These are phyloP conservation scores for Synergus gifuensis DNA, from an alignment of 2,888 invertebrate genomes.

Conservation along the genomic window DNA sequence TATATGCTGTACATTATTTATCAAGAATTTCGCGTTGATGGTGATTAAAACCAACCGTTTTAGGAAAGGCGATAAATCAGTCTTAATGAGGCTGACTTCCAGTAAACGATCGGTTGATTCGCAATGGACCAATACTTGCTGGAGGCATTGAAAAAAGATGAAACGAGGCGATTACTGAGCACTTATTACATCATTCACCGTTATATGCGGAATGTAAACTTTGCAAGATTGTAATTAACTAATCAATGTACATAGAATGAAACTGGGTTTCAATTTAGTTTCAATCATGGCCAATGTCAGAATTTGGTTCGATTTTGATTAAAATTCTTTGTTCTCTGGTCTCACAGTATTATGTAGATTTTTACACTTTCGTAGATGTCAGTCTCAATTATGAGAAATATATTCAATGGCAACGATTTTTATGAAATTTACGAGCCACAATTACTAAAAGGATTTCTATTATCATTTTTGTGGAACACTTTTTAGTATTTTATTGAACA, in stretches of 20 bases:
- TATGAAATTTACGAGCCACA: not conserved
- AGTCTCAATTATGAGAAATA: not conserved
- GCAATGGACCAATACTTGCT: conserved; percentile 33
- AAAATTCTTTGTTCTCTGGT: not conserved
- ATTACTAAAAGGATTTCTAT: not conserved
- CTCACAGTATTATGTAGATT: not conserved
- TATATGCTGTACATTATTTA: not conserved
- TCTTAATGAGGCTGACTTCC: conserved; percentile 34
- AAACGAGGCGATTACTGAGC: conserved; percentile 34
- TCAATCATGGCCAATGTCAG: not conserved
- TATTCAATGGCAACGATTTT: not conserved
- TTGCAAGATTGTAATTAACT: conserved; percentile 34
- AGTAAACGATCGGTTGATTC: conserved; percentile 35
- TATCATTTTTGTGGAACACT: not conserved
- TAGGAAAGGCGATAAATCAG: conserved; percentile 30
- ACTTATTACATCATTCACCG: conserved; percentile 32
- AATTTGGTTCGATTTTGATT: too few relatives aligned
- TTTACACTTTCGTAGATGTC: conserved; percentile 11
- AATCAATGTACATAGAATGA: not conserved
- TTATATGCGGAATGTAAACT: conserved; percentile 30
- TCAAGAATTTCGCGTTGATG: not conserved
- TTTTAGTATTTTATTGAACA: not conserved
- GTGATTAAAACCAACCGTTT: conserved; percentile 14
- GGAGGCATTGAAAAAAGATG: conserved; percentile 41
- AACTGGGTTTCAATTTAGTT: not conserved